phyloP scores from a whole-genome alignment of 2,797 vertebrate genomes.

The Buphagus erythrorhynchus region DNA sequence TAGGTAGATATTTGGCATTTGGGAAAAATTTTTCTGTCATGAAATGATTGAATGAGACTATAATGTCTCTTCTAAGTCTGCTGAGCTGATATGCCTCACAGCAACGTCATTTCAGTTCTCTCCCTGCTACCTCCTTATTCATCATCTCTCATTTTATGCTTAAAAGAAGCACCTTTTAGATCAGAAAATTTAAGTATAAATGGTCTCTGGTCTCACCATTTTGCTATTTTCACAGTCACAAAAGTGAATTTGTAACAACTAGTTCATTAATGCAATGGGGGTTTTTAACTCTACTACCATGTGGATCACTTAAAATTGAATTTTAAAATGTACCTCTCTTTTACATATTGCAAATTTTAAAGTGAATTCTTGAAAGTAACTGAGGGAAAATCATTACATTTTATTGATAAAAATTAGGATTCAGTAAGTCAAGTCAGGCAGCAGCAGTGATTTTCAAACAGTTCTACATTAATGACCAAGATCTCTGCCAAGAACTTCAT shows the following conservation, averaged over 20 bases:
- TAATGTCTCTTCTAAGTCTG: neutral
- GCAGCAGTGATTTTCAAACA: neutral
- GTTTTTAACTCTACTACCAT: neutral
- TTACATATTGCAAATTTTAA: neutral
- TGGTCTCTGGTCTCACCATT: neutral
- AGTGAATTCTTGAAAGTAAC: neutral
- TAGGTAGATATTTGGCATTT: neutral
- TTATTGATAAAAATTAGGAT: neutral
- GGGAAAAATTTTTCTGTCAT: neutral
- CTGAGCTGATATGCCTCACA: neutral
- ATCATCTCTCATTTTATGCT: neutral
- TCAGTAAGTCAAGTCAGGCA: neutral
- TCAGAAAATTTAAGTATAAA: neutral
- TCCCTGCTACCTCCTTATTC: neutral
- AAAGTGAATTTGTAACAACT: neutral
- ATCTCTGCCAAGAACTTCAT: neutral
- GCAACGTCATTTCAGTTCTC: neutral
- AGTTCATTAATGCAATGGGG: neutral
- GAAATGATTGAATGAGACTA: neutral
- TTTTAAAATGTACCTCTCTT: neutral
- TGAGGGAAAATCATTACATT: neutral
- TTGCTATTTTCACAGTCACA: neutral
- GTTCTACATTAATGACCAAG: neutral
- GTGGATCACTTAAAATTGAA: neutral
- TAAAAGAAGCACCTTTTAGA: conserved; percentile 3